Conservation (phyloP, 2,888 invertebrate species). For the Hemistola chrysoprasaria region DNA sequence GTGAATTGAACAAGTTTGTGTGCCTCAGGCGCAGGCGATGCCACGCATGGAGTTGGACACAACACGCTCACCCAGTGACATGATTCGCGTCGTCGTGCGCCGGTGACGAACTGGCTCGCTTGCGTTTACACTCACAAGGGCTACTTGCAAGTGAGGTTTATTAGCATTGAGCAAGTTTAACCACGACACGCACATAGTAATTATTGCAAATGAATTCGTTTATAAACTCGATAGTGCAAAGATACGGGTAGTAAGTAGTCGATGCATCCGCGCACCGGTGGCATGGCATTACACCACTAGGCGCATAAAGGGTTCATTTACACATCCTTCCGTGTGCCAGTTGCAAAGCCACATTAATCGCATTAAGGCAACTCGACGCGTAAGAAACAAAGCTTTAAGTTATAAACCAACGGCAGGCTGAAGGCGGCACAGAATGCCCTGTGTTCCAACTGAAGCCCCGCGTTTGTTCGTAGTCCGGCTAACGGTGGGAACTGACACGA, state of each 20-base stretch:
- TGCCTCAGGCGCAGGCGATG: constrained; percentile 10
- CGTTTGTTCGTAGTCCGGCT: constrained; percentile 43
- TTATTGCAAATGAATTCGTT: too few species aligned
- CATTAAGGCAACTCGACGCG: constrained; percentile 45
- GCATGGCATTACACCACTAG: constrained; percentile 1
- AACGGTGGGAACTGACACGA: constrained; percentile 45
- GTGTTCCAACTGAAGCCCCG: constrained; percentile 35
- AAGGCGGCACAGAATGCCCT: constrained; percentile 33
- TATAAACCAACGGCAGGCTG: constrained; percentile 44
- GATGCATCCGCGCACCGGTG: too few species aligned
- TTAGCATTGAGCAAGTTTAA: constrained; percentile 4
- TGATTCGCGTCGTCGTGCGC: constrained; percentile 20
- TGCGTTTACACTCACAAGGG: constrained; percentile 12
- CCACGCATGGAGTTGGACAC: constrained; percentile 9
- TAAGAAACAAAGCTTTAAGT: constrained; percentile 52
- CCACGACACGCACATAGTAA: background rate
- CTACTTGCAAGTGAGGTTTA: constrained; percentile 11
- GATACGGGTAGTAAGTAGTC: background rate
- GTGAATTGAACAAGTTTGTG: constrained; percentile 26
- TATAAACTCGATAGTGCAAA: too few species aligned
- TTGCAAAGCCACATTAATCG: constrained; percentile 35
- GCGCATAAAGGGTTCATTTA: constrained; percentile 7
- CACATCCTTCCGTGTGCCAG: constrained; percentile 15
- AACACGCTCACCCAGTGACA: constrained; percentile 33
- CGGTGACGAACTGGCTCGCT: constrained; percentile 19